Conservation (phyloP, 2,113 vertebrate genomes). For the Pluvianellus socialis region DNA sequence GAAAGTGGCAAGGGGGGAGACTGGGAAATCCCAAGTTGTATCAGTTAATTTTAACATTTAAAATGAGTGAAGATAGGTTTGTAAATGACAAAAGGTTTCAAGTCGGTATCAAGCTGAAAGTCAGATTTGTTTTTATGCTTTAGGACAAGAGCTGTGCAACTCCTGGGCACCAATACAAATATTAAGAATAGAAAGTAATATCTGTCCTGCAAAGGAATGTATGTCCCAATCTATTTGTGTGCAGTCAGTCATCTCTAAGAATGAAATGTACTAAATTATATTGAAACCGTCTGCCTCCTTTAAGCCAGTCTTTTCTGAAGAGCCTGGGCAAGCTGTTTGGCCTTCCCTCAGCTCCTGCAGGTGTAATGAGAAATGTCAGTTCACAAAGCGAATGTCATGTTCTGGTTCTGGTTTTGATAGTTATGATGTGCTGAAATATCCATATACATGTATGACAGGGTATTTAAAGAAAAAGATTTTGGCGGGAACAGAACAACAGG, state of each 20-base stretch:
- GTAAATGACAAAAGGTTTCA: neutral
- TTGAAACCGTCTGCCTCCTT: neutral
- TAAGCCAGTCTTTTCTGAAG: neutral
- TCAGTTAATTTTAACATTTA: neutral
- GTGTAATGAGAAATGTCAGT: neutral
- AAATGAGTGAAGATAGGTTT: neutral
- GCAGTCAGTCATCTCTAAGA: neutral
- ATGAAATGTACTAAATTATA: neutral
- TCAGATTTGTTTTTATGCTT: neutral
- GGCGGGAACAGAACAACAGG: neutral
- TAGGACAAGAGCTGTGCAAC: neutral
- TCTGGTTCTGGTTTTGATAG: neutral
- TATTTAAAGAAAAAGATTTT: neutral
- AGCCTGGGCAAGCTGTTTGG: neutral
- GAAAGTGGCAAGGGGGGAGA: neutral
- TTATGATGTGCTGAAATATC: neutral
- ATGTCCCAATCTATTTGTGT: neutral
- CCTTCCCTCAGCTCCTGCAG: neutral
- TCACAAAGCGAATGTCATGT: neutral
- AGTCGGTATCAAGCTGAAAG: neutral
- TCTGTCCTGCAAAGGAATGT: neutral
- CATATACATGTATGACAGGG: neutral
- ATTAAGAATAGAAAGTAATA: neutral
- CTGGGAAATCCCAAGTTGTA: neutral
- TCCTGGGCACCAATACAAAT: neutral